These are phyloP conservation scores for Coptotermes formosanus DNA, from an alignment of 1,140 invertebrate species.

Conservation along the genomic window DNA sequence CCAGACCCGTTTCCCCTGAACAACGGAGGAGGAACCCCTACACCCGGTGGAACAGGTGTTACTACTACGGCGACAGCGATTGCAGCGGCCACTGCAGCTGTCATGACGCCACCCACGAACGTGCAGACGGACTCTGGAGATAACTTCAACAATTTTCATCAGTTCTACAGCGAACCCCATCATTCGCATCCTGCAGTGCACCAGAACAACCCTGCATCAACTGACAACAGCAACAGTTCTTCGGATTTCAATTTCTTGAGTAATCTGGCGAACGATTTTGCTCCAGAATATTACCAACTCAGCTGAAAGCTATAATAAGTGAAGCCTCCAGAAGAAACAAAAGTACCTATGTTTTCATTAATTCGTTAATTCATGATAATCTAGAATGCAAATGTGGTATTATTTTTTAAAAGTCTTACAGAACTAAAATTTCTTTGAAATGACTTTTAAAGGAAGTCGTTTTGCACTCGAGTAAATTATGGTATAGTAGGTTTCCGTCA, in stretches of 20 bases:
- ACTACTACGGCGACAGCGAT: slow-evolving; percentile 37
- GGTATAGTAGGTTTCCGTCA: neutral
- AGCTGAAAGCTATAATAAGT: slow-evolving; percentile 48
- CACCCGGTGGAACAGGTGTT: slow-evolving; percentile 4
- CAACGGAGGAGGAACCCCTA: neutral
- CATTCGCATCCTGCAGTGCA: slow-evolving; percentile 48
- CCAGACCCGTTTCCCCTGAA: slow-evolving; percentile 49
- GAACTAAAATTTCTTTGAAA: neutral
- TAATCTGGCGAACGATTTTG: slow-evolving; percentile 86
- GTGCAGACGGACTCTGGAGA: slow-evolving; percentile 49
- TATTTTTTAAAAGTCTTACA: neutral
- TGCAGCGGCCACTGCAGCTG: slow-evolving; percentile 43
- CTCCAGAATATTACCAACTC: slow-evolving; percentile 87
- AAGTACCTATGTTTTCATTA: neutral
- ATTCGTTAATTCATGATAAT: neutral
- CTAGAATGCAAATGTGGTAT: neutral
- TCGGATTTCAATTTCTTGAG: slow-evolving; percentile 90
- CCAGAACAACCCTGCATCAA: slow-evolving; percentile 45
- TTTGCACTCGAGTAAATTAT: neutral
- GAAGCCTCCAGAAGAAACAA: neutral
- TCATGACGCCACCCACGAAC: slow-evolving; percentile 59
- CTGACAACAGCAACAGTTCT: slow-evolving; percentile 82
- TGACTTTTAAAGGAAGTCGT: neutral
- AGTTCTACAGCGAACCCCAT: slow-evolving; percentile 59
- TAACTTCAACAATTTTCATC: slow-evolving; percentile 47